phyloP scores from a whole-genome alignment of 2,888 invertebrate genomes.

The Ectemnius lituratus region DNA sequence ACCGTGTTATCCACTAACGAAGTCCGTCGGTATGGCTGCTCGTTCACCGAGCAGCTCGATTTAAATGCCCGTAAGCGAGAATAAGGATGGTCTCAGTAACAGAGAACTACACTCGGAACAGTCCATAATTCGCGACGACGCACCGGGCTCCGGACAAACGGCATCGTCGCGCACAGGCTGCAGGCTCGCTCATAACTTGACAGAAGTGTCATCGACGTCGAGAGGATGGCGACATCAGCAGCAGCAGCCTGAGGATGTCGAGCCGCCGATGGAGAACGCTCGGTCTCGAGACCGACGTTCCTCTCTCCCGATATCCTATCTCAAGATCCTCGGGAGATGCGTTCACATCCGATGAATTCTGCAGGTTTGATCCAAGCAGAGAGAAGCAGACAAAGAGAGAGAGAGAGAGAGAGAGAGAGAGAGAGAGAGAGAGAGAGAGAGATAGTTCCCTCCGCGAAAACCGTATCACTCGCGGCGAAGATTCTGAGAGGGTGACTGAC shows the following conservation, averaged over 20 bases:
- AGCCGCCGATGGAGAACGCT: not conserved
- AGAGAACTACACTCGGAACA: conserved; percentile 52
- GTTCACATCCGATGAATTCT: not conserved
- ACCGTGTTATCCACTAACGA: not conserved
- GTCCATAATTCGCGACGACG: conserved; percentile 58
- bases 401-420: not conserved
- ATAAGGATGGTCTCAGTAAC: conserved; percentile 21
- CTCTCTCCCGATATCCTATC: not conserved
- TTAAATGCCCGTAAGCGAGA: not conserved
- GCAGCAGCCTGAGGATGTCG: not conserved
- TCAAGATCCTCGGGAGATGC: not conserved
- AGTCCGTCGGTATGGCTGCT: conserved; percentile 1
- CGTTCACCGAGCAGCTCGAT: conserved; percentile 3
- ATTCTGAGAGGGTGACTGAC: conserved; percentile 5
- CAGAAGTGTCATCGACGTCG: conserved; percentile 13
- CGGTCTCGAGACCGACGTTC: not conserved
- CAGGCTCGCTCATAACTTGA: conserved; percentile 48
- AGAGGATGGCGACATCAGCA: not conserved
- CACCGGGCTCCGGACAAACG: conserved; percentile 45
- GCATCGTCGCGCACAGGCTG: conserved; percentile 39
- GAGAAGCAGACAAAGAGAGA: too few relatives aligned
- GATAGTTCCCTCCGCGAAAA: not conserved
- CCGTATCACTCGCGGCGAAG: conserved; percentile 34
- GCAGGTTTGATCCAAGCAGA: too few relatives aligned
- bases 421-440: not conserved